A percentile compares a stretch with the other conserved stretches of the same genome.
Evolutionary conservation across 2,888 invertebrate species (phyloP).

Genomic region (Celastrina argiolus): DNA sequence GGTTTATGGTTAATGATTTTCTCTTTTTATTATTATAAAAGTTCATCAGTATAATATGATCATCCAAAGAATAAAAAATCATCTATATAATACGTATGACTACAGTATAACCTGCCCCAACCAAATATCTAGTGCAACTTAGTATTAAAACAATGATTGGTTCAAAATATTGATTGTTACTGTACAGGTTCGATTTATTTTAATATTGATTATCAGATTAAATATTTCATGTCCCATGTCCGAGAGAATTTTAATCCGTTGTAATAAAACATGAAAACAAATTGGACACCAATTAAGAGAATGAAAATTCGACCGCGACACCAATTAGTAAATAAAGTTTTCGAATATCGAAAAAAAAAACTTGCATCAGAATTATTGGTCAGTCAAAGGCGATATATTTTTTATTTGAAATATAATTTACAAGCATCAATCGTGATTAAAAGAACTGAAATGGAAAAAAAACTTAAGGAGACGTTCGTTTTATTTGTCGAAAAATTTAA

Average conservation of each 20-base stretch:
- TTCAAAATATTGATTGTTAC: background rate
- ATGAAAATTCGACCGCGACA: slow-evolving; percentile 22
- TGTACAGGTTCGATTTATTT: background rate
- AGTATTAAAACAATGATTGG: no score
- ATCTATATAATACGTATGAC: no score
- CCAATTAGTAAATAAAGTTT: slow-evolving; percentile 23
- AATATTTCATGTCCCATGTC: background rate
- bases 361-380: slow-evolving; percentile 9
- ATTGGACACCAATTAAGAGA: slow-evolving; percentile 25
- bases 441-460: slow-evolving; percentile 14
- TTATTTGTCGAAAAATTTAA: background rate
- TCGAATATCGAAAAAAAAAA: slow-evolving; percentile 22
- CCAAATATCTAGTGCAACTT: no score
- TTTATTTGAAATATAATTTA: background rate
- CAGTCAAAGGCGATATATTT: slow-evolving; percentile 7
- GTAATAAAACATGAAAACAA: slow-evolving; percentile 25
- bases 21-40: no score
- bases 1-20: no score
- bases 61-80: no score
- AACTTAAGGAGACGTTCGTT: no score
- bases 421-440: slow-evolving; percentile 11
- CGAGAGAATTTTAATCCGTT: slow-evolving; percentile 17
- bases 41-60: no score
- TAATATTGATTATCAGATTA: slow-evolving; percentile 9
- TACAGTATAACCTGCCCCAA: no score